These are phyloP conservation scores for Carassius carassius DNA, from an alignment of 2,113 vertebrate genomes.

Conservation along the genomic window DNA sequence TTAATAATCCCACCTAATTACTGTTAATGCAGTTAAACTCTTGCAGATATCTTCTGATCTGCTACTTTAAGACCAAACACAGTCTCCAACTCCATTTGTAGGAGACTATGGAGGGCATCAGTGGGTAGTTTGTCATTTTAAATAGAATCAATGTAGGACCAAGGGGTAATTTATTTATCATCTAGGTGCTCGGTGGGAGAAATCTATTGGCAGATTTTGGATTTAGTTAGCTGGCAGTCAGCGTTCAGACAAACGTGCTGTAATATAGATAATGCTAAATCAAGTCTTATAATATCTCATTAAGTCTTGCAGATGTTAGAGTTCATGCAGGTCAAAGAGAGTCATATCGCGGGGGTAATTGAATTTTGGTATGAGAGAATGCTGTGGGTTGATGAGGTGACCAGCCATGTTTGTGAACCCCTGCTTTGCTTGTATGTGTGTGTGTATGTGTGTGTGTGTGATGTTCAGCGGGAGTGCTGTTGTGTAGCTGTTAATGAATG, in stretches of 20 bases:
- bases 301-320: conserved; percentile 1
- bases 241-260: conserved; percentile 11
- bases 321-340: background rate
- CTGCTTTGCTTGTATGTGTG: conserved; percentile 44
- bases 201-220: conserved; percentile 44
- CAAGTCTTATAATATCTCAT: conserved; percentile 40
- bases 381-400: conserved; percentile 23
- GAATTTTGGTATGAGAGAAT: conserved; percentile 30
- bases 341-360: background rate
- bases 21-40: conserved; percentile 12
- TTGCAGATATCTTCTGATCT: conserved; percentile 14
- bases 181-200: conserved; percentile 27
- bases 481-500: conserved; percentile 39
- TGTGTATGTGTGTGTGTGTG: background rate
- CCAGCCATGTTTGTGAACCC: background rate
- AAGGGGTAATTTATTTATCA: conserved; percentile 52
- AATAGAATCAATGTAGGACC: conserved; percentile 44
- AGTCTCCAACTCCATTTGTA: conserved; percentile 14
- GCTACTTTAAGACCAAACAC: conserved; percentile 36
- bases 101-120: conserved; percentile 26
- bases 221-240: conserved; percentile 39
- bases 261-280: conserved; percentile 46
- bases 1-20: conserved; percentile 41
- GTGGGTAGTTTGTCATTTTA: conserved; percentile 50
- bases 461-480: conserved; percentile 20